Evolutionary conservation across 2,113 vertebrate species (phyloP), one percentile per base, ranked within the genome.

Genomic region (Poeciliopsis turrubarensis): DNA sequence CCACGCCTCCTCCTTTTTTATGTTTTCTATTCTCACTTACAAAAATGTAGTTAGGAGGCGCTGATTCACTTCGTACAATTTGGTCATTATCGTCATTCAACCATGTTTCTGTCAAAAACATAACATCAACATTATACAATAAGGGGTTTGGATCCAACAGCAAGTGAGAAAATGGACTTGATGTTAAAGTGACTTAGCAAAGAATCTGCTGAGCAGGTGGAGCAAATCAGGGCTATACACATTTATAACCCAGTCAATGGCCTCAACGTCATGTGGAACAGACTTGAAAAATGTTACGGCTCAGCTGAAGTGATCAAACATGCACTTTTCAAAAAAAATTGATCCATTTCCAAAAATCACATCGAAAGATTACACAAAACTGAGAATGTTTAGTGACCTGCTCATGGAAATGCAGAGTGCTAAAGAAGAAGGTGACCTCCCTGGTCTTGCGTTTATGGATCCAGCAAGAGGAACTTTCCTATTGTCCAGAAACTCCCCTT

Each of bases 131-230:
- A n/a, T n/a, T n/a, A 69, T 14, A 19, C 67, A 22, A 31, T 30
- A 68, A 30, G 15, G 3, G 41, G 41, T 30, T 31, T 68, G 51
- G 27, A 68, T 10, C 39, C 25, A n/a, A 54, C 29, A 1, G 29
- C 29, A 54, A 69, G 29, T 57, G 67, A 69, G 10, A 9, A 69
- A 5, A 54, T 69, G 47, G 47, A 57, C 22, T 57, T 69, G 30
- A 14, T 69, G 19, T 57, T 54, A 0, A 69, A 32, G 12, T 69
- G 67, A 19, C 67, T 69, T n/a, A 30, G 67, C 11, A 69, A 69
- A 32, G 47, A 69, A 54, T 69, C 47, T 0, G 68, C 51, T 26
- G 30, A 37, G 31, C 51, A 60, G 13, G 51, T 10, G 0, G 25
- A 60, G 31, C 51, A 37, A 26, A n/a, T 70, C 5, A 60, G 51